Conservation (phyloP, 2,113 vertebrate genomes). For the Excalfactoria chinensis region DNA sequence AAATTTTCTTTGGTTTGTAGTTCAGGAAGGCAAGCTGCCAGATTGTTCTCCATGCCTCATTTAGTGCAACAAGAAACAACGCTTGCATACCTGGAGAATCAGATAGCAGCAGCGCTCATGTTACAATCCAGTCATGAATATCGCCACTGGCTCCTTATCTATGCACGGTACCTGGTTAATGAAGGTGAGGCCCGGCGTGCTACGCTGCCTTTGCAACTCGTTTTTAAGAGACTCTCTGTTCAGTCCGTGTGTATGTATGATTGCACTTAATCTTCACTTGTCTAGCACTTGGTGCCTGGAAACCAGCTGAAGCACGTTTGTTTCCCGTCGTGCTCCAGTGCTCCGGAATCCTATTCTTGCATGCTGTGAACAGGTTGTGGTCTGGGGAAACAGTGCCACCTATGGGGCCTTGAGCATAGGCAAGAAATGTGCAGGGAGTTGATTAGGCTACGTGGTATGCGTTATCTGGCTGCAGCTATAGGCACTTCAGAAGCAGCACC, state of each 20-base stretch:
- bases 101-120: constrained; percentile 89
- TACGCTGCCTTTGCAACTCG: neutral
- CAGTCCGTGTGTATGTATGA: neutral
- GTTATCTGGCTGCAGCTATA: neutral
- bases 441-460: neutral
- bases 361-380: neutral
- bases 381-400: neutral
- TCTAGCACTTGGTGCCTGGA: neutral
- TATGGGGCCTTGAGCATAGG: neutral
- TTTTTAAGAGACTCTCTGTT: neutral
- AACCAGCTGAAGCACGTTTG: neutral
- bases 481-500: neutral
- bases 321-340: neutral
- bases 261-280: neutral
- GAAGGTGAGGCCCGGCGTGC: constrained; percentile 84
- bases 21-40: constrained; percentile 91
- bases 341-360: neutral
- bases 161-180: constrained; percentile 95
- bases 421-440: neutral
- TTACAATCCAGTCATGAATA: constrained; percentile 93
- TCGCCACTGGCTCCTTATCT: constrained; percentile 96
- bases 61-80: constrained; percentile 95
- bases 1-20: constrained; percentile 67
- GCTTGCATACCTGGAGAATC: constrained; percentile 94
- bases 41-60: constrained; percentile 92